These are phyloP conservation scores for Myotis findleyi DNA, from an alignment of 2,797 vertebrate species.

Conservation along the genomic window DNA sequence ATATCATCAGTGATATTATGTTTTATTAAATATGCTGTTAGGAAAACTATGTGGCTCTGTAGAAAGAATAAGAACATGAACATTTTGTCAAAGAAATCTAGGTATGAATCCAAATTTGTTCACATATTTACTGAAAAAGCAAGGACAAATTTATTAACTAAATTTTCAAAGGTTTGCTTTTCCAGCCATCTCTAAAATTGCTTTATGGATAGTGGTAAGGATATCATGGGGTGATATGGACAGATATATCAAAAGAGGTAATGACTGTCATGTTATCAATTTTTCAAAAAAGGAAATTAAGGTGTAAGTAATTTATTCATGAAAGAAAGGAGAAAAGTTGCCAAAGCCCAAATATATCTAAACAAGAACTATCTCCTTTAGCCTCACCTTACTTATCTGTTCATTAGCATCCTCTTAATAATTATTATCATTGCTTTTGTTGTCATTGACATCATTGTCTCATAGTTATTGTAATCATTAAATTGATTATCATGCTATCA, in stretches of 20 bases:
- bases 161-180: slow-evolving; percentile 23
- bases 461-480: neutral
- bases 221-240: neutral
- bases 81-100: slow-evolving; percentile 12
- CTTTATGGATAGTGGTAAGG: neutral
- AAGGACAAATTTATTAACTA: neutral
- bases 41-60: neutral
- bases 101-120: slow-evolving; percentile 16
- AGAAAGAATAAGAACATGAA: slow-evolving; percentile 52
- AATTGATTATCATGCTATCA: neutral
- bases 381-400: neutral
- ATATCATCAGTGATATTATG: slow-evolving; percentile 71
- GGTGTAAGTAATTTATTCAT: neutral
- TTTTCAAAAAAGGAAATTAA: neutral
- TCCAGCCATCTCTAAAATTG: neutral
- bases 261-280: neutral
- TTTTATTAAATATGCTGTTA: slow-evolving; percentile 70
- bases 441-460: neutral
- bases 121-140: neutral
- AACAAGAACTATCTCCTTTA: neutral
- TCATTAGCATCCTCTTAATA: neutral
- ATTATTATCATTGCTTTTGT: neutral
- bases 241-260: neutral
- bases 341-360: neutral
- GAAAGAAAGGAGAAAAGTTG: neutral